Conservation (phyloP, 2,888 invertebrate species). For the Himalopsyche kuldschensis region DNA sequence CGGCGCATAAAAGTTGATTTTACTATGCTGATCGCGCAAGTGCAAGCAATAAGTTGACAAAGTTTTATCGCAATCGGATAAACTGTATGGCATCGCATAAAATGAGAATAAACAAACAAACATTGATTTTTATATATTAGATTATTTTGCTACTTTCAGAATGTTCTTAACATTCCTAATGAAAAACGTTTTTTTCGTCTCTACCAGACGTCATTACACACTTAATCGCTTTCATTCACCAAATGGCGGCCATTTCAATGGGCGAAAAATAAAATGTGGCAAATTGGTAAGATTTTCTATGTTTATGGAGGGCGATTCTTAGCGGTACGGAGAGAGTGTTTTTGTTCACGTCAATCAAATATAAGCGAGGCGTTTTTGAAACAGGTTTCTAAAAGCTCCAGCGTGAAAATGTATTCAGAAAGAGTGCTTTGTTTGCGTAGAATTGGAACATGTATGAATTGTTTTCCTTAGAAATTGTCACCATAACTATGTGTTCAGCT, state of each 20-base stretch:
- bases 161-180: too few relatives aligned
- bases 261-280: neutral
- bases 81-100: too few relatives aligned
- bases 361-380: neutral
- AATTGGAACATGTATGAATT: neutral
- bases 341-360: neutral
- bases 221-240: neutral
- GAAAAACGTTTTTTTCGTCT: neutral
- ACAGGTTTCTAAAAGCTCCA: neutral
- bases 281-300: neutral
- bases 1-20: too few relatives aligned
- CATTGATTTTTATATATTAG: too few relatives aligned
- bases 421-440: neutral
- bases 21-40: too few relatives aligned
- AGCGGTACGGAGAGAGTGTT: neutral
- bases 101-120: too few relatives aligned
- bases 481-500: neutral
- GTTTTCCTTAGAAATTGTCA: neutral
- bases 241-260: neutral
- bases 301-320: neutral
- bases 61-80: too few relatives aligned
- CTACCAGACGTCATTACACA: neutral
- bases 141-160: too few relatives aligned
- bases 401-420: neutral
- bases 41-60: too few relatives aligned